Evolutionary conservation across 1,140 invertebrate species (phyloP), one percentile per base, ranked within the genome.

Genomic region (Caenorhabditis brenneri): DNA sequence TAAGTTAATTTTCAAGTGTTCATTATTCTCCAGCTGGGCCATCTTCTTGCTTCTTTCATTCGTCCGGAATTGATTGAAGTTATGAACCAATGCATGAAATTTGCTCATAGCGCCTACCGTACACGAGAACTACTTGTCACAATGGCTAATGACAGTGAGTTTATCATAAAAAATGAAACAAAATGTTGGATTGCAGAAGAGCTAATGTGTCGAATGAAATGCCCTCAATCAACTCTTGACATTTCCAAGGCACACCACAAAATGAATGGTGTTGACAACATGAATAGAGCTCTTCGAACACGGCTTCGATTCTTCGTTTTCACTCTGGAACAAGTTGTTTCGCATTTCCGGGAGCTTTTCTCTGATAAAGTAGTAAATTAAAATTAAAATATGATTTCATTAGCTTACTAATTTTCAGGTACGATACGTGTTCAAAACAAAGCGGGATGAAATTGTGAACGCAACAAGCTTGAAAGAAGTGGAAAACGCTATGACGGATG

Each of bases 61-160:
- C 36, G 65, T 10, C 65, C 65, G 2, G 65, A 74, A 19, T 22
- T 74, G 2, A 42, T 74, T 16, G 65, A 74, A 9, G 65, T 74
- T 12, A 74, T 74, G 65, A 74, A 74, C 24, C 65, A 74, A 24
- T 74, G 65, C 24, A 74, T 74, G 65, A 74, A 74, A 22, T 74
- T 74, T 74, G 65, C 65, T 12, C 65, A 74, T n/a, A 74, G 65
- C 15, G 65, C 65, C 2, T 74, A 74, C 29, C 65, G 65, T 42
- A 74, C 65, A 19, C 33, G 65, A 36, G 65, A 74, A 27, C 29
- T 74, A 24, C 24, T 74, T 12, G 65, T 74, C 9, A 74, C 65
- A 24, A 74, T 74, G 65, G 36, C 65, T 6, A 74, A 74, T 74
- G 65, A 74, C n/a, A 74, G 65, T 74, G n/a, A 74, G 58, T 58